phyloP scores from a whole-genome alignment of 2,113 vertebrate species.

The Gobius niger region DNA sequence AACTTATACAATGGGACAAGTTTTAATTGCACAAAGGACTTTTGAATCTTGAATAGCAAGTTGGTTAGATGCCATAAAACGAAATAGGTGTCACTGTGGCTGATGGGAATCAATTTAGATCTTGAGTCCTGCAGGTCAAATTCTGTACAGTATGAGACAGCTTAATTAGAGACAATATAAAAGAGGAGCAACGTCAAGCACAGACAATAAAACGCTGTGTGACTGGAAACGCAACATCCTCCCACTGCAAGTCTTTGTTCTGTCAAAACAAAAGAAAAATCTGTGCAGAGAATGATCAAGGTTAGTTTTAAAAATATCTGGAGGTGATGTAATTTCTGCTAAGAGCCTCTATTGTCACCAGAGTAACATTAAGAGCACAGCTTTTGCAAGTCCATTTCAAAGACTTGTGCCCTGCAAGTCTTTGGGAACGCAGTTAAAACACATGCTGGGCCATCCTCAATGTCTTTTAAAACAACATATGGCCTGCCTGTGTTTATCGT shows the following conservation, averaged over 20 bases:
- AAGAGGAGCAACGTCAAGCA: conserved; percentile 21
- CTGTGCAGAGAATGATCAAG: conserved; percentile 17
- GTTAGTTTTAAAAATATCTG: conserved; percentile 15
- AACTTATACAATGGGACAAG: conserved; percentile 8
- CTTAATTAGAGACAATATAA: conserved; percentile 55
- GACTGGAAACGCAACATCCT: conserved; percentile 20
- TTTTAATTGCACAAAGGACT: conserved; percentile 32
- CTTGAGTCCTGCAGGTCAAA: conserved; percentile 43
- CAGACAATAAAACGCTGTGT: conserved; percentile 16
- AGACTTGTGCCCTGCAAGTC: conserved; percentile 29
- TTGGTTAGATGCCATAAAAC: conserved; percentile 6
- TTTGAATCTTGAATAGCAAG: conserved; percentile 4
- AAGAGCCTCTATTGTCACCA: conserved; percentile 43
- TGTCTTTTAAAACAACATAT: conserved; percentile 28
- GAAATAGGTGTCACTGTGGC: conserved; percentile 10
- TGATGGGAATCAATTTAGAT: conserved; percentile 19
- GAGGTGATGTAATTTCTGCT: conserved; percentile 46
- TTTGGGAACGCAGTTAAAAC: conserved; percentile 9
- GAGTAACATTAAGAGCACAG: conserved; percentile 23
- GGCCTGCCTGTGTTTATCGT: conserved; percentile 5
- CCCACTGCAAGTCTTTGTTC: conserved; percentile 33
- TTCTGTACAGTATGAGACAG: conserved; percentile 37
- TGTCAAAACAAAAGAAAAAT: conserved; percentile 21
- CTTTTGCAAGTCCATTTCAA: conserved; percentile 26
- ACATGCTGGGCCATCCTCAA: conserved; percentile 13